Evolutionary conservation across 30 jellyfish, hydroid and myxozoan species (phyloP).

Genomic region (Morbakka virulenta): DNA sequence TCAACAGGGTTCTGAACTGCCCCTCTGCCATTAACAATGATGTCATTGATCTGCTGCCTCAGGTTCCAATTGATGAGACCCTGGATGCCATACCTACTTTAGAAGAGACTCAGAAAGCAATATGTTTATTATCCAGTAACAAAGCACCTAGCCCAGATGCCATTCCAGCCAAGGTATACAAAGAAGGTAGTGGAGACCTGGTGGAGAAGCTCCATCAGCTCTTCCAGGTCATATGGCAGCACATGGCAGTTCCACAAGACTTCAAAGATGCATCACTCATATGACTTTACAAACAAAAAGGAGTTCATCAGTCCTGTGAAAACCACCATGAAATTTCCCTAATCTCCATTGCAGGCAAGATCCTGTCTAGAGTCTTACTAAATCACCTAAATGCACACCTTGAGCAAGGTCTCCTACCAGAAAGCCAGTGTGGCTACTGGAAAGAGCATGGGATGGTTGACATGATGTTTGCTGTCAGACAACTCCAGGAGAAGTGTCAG

Average conservation of each 20-base stretch:
- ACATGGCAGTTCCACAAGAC: background rate
- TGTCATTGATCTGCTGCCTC: no score
- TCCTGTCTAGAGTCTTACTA: background rate
- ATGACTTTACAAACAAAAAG: background rate
- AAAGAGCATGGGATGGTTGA: background rate
- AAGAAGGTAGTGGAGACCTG: no score
- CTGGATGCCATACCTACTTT: no score
- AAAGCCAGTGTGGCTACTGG: constrained; percentile 7
- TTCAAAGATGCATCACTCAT: background rate
- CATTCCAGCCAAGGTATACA: no score
- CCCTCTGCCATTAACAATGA: no score
- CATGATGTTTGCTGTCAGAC: background rate
- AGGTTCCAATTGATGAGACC: no score
- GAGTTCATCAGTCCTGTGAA: background rate
- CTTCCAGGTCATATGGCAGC: constrained; percentile 1
- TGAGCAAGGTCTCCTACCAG: background rate
- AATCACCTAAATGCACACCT: background rate
- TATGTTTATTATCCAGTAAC: no score
- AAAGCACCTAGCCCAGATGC: no score
- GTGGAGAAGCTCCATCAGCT: no score
- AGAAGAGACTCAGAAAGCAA: no score
- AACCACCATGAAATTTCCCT: background rate
- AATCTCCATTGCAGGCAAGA: background rate
- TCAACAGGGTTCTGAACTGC: no score
- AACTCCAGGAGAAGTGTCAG: background rate